phyloP scores from a whole-genome alignment of 2,888 invertebrate species.

The Quadroppia sp. region DNA sequence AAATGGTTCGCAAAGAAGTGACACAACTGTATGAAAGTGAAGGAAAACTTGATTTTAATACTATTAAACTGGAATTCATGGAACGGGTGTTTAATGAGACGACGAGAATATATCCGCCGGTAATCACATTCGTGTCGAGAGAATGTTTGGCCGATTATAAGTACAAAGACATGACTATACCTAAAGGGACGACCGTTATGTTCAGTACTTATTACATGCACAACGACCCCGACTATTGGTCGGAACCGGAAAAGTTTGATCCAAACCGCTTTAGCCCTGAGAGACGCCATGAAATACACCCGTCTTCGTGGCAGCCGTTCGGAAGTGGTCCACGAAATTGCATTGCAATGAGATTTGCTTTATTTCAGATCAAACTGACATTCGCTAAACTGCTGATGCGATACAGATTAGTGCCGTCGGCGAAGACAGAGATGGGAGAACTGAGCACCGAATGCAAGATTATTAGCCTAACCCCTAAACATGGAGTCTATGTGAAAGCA shows the following conservation, averaged over 20 bases:
- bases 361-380: slow-evolving; percentile 27
- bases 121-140: slow-evolving; percentile 45
- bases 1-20: slow-evolving; percentile 45
- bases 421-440: slow-evolving; percentile 32
- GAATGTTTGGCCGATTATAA: slow-evolving; percentile 40
- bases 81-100: slow-evolving; percentile 46
- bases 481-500: slow-evolving; percentile 41
- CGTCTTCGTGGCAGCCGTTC: slow-evolving; percentile 45
- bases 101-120: slow-evolving; percentile 46
- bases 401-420: slow-evolving; percentile 31
- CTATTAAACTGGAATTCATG: slow-evolving; percentile 44
- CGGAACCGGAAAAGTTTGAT: slow-evolving; percentile 48
- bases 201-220: slow-evolving; percentile 49
- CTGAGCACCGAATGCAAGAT: slow-evolving; percentile 26
- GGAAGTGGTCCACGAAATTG: slow-evolving; percentile 46
- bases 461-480: slow-evolving; percentile 29
- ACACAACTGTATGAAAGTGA: slow-evolving; percentile 21
- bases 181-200: slow-evolving; percentile 46
- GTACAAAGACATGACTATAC: slow-evolving; percentile 46
- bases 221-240: slow-evolving; percentile 48
- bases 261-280: slow-evolving; percentile 47
- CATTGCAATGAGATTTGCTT: slow-evolving; percentile 39
- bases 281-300: slow-evolving; percentile 22
- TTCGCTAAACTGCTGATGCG: slow-evolving; percentile 33
- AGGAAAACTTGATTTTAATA: slow-evolving; percentile 45